A percentile compares a stretch with the other conserved stretches of the same genome.
These are phyloP conservation scores for Ophiothrix spiculata DNA, from an alignment of 35 echinoderm and acorn worm genomes.

Conservation along the genomic window DNA sequence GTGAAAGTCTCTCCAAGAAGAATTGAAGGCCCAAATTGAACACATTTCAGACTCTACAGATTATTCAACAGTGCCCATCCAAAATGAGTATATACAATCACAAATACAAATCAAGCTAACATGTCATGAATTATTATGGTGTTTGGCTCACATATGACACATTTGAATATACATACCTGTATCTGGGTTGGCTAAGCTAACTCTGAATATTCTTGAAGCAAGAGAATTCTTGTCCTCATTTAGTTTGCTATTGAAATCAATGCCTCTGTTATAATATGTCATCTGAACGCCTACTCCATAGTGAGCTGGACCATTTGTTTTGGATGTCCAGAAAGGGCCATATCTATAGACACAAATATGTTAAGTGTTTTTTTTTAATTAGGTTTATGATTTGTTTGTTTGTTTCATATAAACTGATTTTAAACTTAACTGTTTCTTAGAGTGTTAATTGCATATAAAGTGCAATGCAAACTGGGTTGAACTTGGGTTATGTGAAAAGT, in stretches of 20 bases:
- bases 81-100: no score
- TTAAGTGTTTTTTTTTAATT: neutral
- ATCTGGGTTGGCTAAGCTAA: neutral
- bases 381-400: neutral
- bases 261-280: neutral
- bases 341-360: neutral
- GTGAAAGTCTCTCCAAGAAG: no score
- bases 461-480: neutral
- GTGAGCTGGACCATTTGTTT: neutral
- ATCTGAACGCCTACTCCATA: neutral
- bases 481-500: no score
- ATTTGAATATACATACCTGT: constrained; percentile 21
- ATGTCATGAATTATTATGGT: no score
- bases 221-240: neutral
- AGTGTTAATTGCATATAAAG: neutral
- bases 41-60: no score
- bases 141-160: no score
- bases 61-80: no score
- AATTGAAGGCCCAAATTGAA: no score
- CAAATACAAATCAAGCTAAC: no score
- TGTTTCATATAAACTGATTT: neutral
- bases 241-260: neutral
- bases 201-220: neutral
- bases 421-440: neutral
- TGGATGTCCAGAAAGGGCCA: neutral